Conservation (phyloP, 1,140 invertebrate species). For the Euwallacea similis region DNA sequence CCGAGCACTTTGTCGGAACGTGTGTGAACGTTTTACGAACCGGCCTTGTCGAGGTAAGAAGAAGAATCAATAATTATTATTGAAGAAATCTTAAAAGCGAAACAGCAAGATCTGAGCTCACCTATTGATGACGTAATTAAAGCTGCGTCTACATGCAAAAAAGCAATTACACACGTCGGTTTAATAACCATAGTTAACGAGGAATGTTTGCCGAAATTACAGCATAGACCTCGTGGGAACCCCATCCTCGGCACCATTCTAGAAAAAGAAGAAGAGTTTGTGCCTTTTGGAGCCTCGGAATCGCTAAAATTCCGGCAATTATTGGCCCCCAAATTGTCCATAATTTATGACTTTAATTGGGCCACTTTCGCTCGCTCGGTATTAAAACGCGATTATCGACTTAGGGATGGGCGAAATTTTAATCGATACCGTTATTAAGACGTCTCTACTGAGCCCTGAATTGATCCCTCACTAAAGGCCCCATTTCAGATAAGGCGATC, state of each 20-base stretch:
- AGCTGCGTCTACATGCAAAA: conserved; percentile 9
- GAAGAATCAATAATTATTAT: no score
- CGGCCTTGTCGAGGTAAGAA: no score
- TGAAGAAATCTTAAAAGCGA: no score
- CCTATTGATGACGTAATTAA: conserved; percentile 12
- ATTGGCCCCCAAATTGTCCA: conserved; percentile 33
- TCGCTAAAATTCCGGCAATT: conserved; percentile 35
- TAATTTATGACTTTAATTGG: conserved; percentile 36
- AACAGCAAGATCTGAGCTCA: not conserved
- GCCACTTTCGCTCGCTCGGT: conserved; percentile 12
- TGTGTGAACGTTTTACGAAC: no score
- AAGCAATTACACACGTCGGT: conserved; percentile 18
- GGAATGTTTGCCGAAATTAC: conserved; percentile 31
- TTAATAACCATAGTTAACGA: conserved; percentile 28
- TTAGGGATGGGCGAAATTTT: not conserved
- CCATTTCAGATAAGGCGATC: conserved; percentile 26
- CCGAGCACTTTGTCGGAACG: no score
- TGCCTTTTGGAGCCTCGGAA: conserved; percentile 26
- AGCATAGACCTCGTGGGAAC: conserved; percentile 30
- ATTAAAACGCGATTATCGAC: conserved; percentile 24
- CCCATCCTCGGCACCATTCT: not conserved
- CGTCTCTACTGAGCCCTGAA: not conserved
- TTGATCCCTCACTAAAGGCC: conserved; percentile 23
- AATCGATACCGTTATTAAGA: conserved; percentile 16
- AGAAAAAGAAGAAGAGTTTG: conserved; percentile 23